phyloP scores from a whole-genome alignment of 2,797 vertebrate genomes.

The Loriculus beryllinus region DNA sequence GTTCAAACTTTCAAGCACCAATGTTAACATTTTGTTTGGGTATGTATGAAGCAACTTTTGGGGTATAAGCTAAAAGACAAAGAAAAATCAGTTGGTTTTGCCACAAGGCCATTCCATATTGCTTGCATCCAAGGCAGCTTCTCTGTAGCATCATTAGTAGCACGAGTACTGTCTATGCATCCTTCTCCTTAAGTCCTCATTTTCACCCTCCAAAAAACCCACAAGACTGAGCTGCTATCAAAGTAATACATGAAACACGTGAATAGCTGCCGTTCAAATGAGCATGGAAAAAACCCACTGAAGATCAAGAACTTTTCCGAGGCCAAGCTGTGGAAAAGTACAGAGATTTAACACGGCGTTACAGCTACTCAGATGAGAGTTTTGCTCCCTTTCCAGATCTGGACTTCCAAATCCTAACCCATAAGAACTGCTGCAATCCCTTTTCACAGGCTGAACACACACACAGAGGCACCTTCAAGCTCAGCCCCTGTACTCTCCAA shows the following conservation, averaged over 20 bases:
- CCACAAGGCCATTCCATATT: background rate
- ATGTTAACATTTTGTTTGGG: background rate
- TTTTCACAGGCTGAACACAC: background rate
- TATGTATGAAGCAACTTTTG: accelerated
- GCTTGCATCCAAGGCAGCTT: background rate
- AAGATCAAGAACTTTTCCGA: constrained; percentile 21
- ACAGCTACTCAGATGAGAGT: background rate
- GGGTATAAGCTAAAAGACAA: background rate
- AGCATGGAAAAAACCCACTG: constrained; percentile 32
- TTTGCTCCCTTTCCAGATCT: background rate
- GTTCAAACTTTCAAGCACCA: background rate
- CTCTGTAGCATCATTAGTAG: background rate
- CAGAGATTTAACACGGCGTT: background rate
- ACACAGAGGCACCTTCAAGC: background rate
- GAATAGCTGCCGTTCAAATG: background rate
- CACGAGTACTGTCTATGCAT: background rate
- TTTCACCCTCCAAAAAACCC: background rate
- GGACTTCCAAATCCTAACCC: background rate
- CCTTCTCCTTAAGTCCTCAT: background rate
- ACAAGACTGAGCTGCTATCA: background rate
- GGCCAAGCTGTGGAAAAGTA: constrained; percentile 29
- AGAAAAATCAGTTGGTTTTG: background rate
- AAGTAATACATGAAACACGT: background rate
- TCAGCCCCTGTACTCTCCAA: background rate
- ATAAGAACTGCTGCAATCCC: background rate